Evolutionary conservation across 2,113 vertebrate genomes (phyloP), one percentile per base, ranked within the genome.

Genomic region (Larimichthys crocea): DNA sequence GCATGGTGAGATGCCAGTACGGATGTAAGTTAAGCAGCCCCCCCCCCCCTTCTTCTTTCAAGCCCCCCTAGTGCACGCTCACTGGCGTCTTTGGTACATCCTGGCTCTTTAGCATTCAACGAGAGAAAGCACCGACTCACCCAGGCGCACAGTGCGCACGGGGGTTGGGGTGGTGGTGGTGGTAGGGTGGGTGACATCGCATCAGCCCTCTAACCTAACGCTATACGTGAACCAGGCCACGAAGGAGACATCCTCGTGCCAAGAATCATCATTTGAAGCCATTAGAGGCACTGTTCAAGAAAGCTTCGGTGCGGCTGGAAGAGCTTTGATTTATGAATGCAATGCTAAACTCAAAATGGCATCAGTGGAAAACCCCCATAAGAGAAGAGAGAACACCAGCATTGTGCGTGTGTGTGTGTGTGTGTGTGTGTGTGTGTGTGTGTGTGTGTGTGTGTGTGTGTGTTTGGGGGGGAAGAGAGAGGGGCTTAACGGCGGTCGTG

Each of bases 31-130:
- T 70, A 76, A 62, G 40, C 53, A 19, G 1, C 24, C 22, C 2
- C 56, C 10, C 31, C 31, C 29, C 29, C 29, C 29, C 29, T 3
- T 40, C 63, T 22, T 15, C 16, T 12, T 66, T 68, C 60, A 80
- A 55, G 10, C 46, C 73, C 53, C 68, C 44, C 17, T 40, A n/a
- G 42, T 40, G 74, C 77, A 67, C 52, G 42, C 83, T 84, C 80
- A 57, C 76, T 78, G 76, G 85, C 80, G 65, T 86, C 86, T 76
- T 79, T 35, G 74, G 64, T 79, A 79, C 88, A 88, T 82, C 89
- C 84, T 86, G 87, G 80, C 90, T 91, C 65, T 88, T 93, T 93
- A 92, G 85, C 86, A 92, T 92, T 86, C 92, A 89, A 40, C 66
- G 46, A 75, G 73, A 79, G 90, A 84, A 89, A 68, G 83, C 83